Base-by-base conservation (phyloP, 2,797 vertebrate genomes). In the Sebastes hopkinsi region DNA sequence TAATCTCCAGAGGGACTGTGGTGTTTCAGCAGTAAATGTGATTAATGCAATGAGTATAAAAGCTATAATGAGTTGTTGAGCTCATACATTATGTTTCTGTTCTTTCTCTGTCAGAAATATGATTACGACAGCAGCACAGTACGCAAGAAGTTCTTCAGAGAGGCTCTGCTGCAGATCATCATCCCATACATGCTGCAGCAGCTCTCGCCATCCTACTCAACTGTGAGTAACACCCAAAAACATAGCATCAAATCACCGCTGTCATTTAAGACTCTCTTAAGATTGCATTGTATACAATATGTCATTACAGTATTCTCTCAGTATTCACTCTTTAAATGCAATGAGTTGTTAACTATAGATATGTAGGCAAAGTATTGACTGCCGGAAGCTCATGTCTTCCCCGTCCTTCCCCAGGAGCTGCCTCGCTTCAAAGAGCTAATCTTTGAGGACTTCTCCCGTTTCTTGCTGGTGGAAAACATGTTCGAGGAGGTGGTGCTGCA, bases 81-180 rank as follows among this genome's bases (percentile, higher is more conserved):
- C 36, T 69, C 4, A 32, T 23, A 3, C 2, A n/a, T 23, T 27
- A 0, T 36, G 27, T 81, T 69, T 78, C 67, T 67, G 59, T 0
- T 66, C 14, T 72, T 9, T 46, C 23, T 29, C 38, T 9, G 60
- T 20, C 93, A 99, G 98, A 99, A 99, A 92, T 99, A 96, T 0
- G 98, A 99, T 89, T 98, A 98, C 0, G 99, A 99, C 95, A 99
- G 99, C 95, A 99, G 98, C 95, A 96, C 97, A 0, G 97, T 99
- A 85, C 91, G 98, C 6, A 99, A 99, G 95, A 97, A 96, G 89
- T 99, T 99, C 94, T 99, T 99, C 94, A 96, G 97, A 85, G 98
- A 99, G 89, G 97, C 98, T 2, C 94, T 99, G 69, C 95, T 99
- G 83, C 99, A 99, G 95, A 97, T 99, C 94, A 97, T 97, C 83